Percentiles rank a stretch among this genome's conserved stretches.
phyloP scores from a whole-genome alignment of 1,140 invertebrate species.

The Vanessa atalanta region DNA sequence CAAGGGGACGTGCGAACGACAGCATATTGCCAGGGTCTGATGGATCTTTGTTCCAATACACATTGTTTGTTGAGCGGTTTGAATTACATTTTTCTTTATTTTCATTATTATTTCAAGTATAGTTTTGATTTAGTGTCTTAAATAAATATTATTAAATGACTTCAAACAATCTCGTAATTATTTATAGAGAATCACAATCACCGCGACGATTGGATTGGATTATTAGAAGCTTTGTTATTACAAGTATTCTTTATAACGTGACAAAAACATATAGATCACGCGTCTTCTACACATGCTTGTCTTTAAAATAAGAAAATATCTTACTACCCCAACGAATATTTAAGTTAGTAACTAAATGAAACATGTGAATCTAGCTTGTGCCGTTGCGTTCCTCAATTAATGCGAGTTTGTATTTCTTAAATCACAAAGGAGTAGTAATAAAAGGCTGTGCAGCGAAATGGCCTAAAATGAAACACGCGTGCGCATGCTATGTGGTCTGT shows the following conservation, averaged over 20 bases:
- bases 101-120: conserved; percentile 10
- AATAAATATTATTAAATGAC: neutral
- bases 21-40: conserved; percentile 49
- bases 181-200: too few species aligned
- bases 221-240: too few species aligned
- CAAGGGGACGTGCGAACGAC: conserved; percentile 57
- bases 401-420: neutral
- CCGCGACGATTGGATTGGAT: too few species aligned
- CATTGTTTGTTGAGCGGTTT: conserved; percentile 40
- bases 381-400: neutral
- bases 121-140: neutral
- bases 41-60: conserved; percentile 30
- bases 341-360: too few species aligned
- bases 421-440: conserved; percentile 5
- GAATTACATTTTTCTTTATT: conserved; percentile 34
- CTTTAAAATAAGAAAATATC: too few species aligned
- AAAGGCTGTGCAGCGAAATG: conserved; percentile 25
- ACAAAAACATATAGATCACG: too few species aligned
- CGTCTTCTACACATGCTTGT: too few species aligned
- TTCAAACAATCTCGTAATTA: too few species aligned
- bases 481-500: conserved; percentile 27
- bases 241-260: too few species aligned
- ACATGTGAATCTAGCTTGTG: too few species aligned
- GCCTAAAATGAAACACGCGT: conserved; percentile 29
- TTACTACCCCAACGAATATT: too few species aligned